Evolutionary conservation across 2,888 invertebrate genomes (phyloP), one percentile per base, ranked within the genome.

Genomic region (Keiferia lycopersicella): DNA sequence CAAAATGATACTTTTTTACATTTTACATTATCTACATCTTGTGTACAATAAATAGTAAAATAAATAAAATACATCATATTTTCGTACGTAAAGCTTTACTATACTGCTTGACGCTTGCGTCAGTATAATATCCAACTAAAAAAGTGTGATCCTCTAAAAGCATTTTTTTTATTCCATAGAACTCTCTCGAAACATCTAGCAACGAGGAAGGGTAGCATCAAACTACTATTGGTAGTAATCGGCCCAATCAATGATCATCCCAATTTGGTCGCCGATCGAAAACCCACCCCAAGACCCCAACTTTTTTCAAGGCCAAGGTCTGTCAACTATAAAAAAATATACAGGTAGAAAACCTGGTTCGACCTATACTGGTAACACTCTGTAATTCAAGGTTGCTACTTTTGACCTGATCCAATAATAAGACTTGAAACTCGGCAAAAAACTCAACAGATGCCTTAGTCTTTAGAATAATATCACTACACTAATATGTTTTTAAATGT

Each of bases 201-300:
- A 22, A 12, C 51, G 20, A 53, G 51, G 26, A 50, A 53, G 51
- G n/a, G n/a, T n/a, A n/a, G n/a, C n/a, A n/a, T n/a, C n/a, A n/a
- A n/a, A n/a, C n/a, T n/a, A n/a, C n/a, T n/a, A n/a, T n/a, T n/a
- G n/a, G n/a, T n/a, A n/a, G 51, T 53, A 53, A 26, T 26, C 3
- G 14, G 22, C 51, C n/a, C 51, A 26, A 53, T 53, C 51, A 53
- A 53, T 53, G 22, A 11, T 26, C 26, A 11, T 22, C 20, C 8
- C 51, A 53, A 26, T 14, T n/a, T 22, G 51, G 26, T 26, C 51
- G 22, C 10, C 26, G 12, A 22, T 22, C 51, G 51, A 22, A 53
- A 26, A 53, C 26, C 22, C 12, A 53, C 20, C 51, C 22, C 51
- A 6, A 22, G 26, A n/a, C n/a, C n/a, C n/a, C n/a, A n/a, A n/a